Evolutionary conservation across 2,113 vertebrate species (phyloP), one percentile per base, ranked within the genome.

Genomic region (Dendropsophus ebraccatus): DNA sequence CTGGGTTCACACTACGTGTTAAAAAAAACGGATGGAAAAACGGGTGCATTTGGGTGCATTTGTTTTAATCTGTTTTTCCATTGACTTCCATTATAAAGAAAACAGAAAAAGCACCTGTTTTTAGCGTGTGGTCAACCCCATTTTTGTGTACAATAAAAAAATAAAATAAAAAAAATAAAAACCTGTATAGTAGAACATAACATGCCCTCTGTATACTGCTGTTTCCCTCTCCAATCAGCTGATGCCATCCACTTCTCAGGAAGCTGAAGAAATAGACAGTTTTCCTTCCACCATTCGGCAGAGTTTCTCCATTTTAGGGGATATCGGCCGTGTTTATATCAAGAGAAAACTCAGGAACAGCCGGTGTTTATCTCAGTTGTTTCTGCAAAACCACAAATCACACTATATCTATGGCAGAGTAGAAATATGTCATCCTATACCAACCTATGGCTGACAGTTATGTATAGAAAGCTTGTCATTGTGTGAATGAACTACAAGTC

Each of bases 291-390:
- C 28, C 12, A 21, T 37, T 23, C 16, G 30, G 23, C 21, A 6
- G 54, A 37, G 8, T 56, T 41, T 80, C 77, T 62, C 77, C 77
- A 80, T 60, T 60, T 60, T 47, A 81, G 78, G 78, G 78, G 78
- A 81, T 62, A 47, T 81, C 56, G 17, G 35, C 8, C 56, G 17
- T 62, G 78, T 81, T 62, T 65, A 81, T 5, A 81, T 28, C 4
- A 47, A 30, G 35, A 28, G 10, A 56, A 37, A 60, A 3, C 54
- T 1, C 8, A 47, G 78, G 47, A 65, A 65, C 78, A 81, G 78
- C 78, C 78, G 54, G 78, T 81, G 78, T 81, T 81, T 81, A 81
- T 81, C 78, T 28, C 78, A 81, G 35, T 65, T 81, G 56, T 28
- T 28, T 56, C 60, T 65, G 17, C 14, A 5, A 49, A 52, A 52